Evolutionary conservation across 1,140 invertebrate species (phyloP), one percentile per base, ranked within the genome.

Genomic region (Stenopsyche tienmushanensis): DNA sequence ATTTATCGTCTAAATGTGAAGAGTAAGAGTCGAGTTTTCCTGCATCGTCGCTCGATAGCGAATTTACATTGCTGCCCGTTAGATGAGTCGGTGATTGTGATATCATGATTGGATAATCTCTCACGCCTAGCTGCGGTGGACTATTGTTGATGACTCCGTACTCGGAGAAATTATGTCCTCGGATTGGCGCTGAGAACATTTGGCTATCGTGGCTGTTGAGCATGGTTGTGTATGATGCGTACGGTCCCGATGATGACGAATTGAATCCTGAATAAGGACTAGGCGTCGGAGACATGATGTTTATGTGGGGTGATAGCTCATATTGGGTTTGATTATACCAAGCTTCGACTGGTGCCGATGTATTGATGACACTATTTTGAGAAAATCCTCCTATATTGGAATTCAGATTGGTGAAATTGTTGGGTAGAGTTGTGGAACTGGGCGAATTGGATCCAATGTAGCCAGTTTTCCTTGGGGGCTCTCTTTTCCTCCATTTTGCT

Each of bases 401-500:
- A 65, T 85, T 86, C 45, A 88, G 80, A 2, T 83, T 84, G 1
- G 83, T 83, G 69, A 86, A 85, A 0, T 88, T 85, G 24, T 82
- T 86, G 67, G 82, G 80, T 54, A 82, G 74, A 13, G 81, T 77
- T 0, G 79, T 79, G 23, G 84, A 85, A 72, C 74, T 85, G 50
- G 81, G 85, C 66, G 77, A 85, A 73, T 83, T 86, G 25, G 83
- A 84, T 64, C 87, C 86, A 53, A 90, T 87, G 73, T 91, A 90
- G 2, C 91, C 90, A 0, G 90, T 93, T 78, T 96, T 96, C 64
- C 97, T 88, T 0, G 96, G 96, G 10, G 97, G 97, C 79, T 99
- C 97, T 3, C 95, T 88, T 78, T 98, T 99, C 15, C 97, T 84
- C 96, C 97, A 99, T 76, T 98, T 99, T 5, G 96, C 96, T 57